phyloP scores from a whole-genome alignment of 2,113 vertebrate species.

The Zosterops pallidus region DNA sequence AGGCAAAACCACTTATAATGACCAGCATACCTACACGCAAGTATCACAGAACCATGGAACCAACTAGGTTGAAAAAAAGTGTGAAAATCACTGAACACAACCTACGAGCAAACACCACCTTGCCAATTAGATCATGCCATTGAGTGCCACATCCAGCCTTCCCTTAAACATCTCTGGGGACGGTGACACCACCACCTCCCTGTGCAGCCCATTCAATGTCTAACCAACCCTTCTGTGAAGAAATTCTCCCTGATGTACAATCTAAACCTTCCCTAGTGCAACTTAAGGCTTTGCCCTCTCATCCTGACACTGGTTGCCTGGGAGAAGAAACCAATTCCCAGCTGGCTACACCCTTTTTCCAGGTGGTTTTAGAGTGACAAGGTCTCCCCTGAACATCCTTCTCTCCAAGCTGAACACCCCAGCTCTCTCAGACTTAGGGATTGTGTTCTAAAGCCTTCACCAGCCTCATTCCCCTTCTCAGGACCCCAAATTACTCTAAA shows the following conservation, averaged over 20 bases:
- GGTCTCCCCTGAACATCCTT: neutral
- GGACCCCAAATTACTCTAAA: accelerated
- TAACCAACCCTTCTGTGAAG: neutral
- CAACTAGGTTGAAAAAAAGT: neutral
- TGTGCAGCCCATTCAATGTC: neutral
- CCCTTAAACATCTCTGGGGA: neutral
- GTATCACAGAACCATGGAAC: neutral
- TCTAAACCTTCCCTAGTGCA: accelerated
- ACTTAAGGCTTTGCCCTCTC: no score
- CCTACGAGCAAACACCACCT: neutral
- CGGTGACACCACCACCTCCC: accelerated
- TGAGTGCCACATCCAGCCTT: neutral
- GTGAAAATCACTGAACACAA: accelerated
- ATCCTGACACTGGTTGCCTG: accelerated
- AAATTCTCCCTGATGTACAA: neutral
- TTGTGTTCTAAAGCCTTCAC: neutral
- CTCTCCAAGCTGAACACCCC: no score
- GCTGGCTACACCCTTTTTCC: accelerated
- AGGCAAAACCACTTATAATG: accelerated
- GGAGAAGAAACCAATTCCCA: neutral
- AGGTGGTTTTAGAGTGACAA: no score
- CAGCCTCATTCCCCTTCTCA: no score
- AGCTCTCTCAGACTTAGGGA: neutral
- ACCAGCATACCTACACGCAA: accelerated
- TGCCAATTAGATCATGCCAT: accelerated